These are phyloP conservation scores for Troides oblongomaculatus DNA, from an alignment of 2,888 invertebrate genomes.

Conservation along the genomic window DNA sequence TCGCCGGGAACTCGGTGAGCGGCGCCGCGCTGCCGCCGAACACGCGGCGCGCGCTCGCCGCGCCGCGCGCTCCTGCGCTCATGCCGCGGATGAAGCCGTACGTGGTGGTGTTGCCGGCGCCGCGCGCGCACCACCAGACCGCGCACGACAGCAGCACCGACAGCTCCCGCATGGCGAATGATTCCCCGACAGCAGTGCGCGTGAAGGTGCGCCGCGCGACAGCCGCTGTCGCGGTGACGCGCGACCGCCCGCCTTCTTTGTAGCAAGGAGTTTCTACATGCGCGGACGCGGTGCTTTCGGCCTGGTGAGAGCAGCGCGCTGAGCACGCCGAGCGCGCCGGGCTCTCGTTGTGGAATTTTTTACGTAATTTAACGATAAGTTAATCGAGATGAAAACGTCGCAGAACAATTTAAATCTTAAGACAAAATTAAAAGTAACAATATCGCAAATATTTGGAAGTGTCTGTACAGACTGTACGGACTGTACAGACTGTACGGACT, in stretches of 20 bases:
- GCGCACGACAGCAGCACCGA: background rate
- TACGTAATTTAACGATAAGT: no score
- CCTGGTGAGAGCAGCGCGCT: no score
- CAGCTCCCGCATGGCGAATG: background rate
- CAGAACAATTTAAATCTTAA: background rate
- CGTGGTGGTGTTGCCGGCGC: background rate
- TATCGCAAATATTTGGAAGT: background rate
- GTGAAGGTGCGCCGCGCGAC: background rate
- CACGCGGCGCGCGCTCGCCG: constrained; percentile 49
- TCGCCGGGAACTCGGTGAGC: constrained; percentile 45
- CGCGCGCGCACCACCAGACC: background rate
- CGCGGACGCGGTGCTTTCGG: no score
- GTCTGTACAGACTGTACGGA: no score
- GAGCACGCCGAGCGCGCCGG: no score
- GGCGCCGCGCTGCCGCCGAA: constrained; percentile 54
- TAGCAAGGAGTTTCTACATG: background rate
- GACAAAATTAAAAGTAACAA: background rate
- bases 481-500: no score
- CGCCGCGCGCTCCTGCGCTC: constrained; percentile 2
- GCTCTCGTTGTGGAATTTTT: no score
- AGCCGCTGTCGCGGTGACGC: background rate
- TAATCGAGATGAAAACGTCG: no score
- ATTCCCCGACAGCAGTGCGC: background rate
- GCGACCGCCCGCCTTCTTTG: background rate
- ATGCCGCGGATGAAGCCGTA: constrained; percentile 1